Base-by-base conservation (phyloP, 1,140 invertebrate genomes). In the Akabosia matsudoensis region DNA sequence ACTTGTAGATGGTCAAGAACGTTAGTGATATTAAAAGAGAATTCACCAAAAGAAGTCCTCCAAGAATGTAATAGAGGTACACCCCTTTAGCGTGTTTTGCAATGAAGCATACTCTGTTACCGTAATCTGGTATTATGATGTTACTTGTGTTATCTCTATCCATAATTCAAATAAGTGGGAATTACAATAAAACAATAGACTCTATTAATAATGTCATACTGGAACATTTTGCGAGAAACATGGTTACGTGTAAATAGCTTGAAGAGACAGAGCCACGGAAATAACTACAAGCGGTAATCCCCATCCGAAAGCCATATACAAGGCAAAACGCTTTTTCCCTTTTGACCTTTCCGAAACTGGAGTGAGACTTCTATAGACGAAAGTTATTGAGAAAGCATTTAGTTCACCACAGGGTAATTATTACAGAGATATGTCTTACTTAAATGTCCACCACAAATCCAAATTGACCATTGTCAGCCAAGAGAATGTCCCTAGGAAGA, bases 391-490 rank as follows among this genome's bases (percentile, higher is more conserved):
- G 2, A 70, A 34, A 70, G 14, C 54, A 45, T 45, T 45, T 18
- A 18, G 37, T 10, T n/a, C n/a, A n/a, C n/a, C n/a, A n/a, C n/a
- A n/a, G n/a, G n/a, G n/a, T n/a, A n/a, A n/a, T n/a, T n/a, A n/a
- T n/a, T n/a, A n/a, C n/a, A 52, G 45, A 52, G n/a, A 52, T 52
- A 52, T 14, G 13, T n/a, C n/a, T 34, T 18, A 67, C 70, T 73
- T 61, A 33, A 79, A 79, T 18, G 78, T 79, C 31, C 54, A 73
- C 76, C 75, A 79, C 16, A 79, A 70, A 31, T 79, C 78, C 71
- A 79, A 64, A 61, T 67, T 77, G 7, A 79, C 71, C 3, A 80
- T 79, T 14, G 74, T 28, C 7, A 80, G 33, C 79, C 79, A 80
- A 33, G 31, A 79, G 31, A 80, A 80, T 1, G 72, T 78, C 18